Percentiles rank a stretch among this genome's conserved stretches.
Evolutionary conservation across 2,888 invertebrate species (phyloP).

Genomic region (Alloplasta piceator): DNA sequence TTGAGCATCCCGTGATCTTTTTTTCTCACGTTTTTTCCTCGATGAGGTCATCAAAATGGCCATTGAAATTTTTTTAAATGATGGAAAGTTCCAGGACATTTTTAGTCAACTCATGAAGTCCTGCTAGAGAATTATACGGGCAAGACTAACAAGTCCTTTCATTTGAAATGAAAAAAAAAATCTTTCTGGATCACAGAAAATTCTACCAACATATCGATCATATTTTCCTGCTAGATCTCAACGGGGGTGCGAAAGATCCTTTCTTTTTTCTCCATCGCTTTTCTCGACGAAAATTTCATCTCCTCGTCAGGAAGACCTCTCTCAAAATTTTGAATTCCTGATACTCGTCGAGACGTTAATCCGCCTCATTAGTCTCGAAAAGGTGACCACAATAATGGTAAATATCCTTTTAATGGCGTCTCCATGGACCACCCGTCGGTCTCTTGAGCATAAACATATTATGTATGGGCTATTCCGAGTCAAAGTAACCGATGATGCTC

Average conservation of each 20-base stretch:
- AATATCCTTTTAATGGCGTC: not conserved
- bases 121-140: not conserved
- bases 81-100: not conserved
- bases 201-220: slow-evolving; percentile 4
- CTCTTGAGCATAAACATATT: no score
- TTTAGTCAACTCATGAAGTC: not conserved
- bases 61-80: no score
- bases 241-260: slow-evolving; percentile 28
- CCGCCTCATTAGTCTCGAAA: slow-evolving; percentile 71
- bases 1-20: not conserved
- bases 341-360: slow-evolving; percentile 74
- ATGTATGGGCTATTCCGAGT: no score
- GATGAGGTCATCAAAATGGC: not conserved
- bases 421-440: slow-evolving; percentile 19
- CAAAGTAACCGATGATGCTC: no score
- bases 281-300: slow-evolving; percentile 16
- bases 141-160: not conserved
- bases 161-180: not conserved
- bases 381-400: slow-evolving; percentile 39
- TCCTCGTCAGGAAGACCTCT: slow-evolving; percentile 33
- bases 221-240: slow-evolving; percentile 47
- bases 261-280: slow-evolving; percentile 11
- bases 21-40: not conserved
- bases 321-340: slow-evolving; percentile 70
- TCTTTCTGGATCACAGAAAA: not conserved